Evolutionary conservation across 1,140 invertebrate species (phyloP), one percentile per base, ranked within the genome.

Genomic region (Pseudoatta argentina): DNA sequence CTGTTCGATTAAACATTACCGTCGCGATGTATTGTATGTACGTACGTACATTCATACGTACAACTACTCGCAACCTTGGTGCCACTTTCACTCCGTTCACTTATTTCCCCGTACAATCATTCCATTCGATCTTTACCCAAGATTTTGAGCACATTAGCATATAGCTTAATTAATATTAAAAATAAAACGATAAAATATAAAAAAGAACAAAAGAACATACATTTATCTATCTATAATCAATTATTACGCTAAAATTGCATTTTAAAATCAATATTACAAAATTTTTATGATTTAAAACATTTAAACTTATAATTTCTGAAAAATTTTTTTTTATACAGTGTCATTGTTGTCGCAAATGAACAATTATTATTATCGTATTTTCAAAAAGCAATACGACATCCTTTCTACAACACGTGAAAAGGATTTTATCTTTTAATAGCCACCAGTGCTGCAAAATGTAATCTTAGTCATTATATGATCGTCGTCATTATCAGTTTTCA

Each of bases 21-120:
- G 16, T 14, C 14, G 34, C 14, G 21, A 48, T 51, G 48, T 51
- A 51, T 51, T 4, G 3, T 51, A 30, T 30, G 30, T 30, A 30
- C 3, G 30, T 30, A 30, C 3, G 30, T 30, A 30, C 3, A 3
- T 30, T 5, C 3, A 3, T 30, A 44, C 7, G 39, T 16, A 10
- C 6, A 6, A 8, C 57, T 55, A 8, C 39, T 44, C 8, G 39
- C 63, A 48, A 82, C 78, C 78, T 82, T 82, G 78, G 14, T 48
- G 66, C 10, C 34, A 59, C 78, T 82, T 82, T 82, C 78, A 72
- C 66, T 82, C 51, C 66, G 53, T 82, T 82, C 66, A 57, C 67
- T 82, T 30, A 21, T 57, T 55, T 2, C 3, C 2, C 21, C 12
- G 2, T 24, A 44, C 21, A 18, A 18, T 55, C 53, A 16, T 66